These are phyloP conservation scores for Chrysomallon squamiferum DNA, from an alignment of 1,140 invertebrate species.

Conservation along the genomic window DNA sequence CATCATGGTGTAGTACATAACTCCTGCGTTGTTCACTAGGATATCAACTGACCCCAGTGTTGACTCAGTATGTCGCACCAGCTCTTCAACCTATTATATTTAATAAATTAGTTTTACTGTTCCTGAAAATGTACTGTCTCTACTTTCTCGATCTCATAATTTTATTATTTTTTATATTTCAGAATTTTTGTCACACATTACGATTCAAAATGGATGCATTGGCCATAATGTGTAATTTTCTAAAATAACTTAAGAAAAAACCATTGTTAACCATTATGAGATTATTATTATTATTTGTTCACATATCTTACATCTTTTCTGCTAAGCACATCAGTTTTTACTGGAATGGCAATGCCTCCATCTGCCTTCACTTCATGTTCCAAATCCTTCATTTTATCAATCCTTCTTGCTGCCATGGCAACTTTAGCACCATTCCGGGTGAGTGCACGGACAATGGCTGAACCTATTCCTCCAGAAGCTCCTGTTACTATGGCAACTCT, in stretches of 20 bases:
- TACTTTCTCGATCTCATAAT: too few species aligned
- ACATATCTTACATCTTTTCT: constrained; percentile 51
- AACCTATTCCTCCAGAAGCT: constrained; percentile 90
- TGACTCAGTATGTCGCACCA: constrained; percentile 52
- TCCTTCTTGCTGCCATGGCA: constrained; percentile 78
- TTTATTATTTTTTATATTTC: too few species aligned
- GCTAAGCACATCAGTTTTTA: constrained; percentile 57
- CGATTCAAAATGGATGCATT: too few species aligned
- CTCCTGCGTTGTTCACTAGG: constrained; percentile 65
- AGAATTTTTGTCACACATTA: too few species aligned
- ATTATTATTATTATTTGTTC: too few species aligned
- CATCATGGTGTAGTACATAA: constrained; percentile 65
- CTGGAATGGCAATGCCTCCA: constrained; percentile 48
- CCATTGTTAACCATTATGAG: too few species aligned
- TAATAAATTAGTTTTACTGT: too few species aligned
- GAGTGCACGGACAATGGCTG: constrained; percentile 75
- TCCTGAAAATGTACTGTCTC: too few species aligned
- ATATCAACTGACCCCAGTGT: constrained; percentile 63
- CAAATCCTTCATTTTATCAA: constrained; percentile 74
- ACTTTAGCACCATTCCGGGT: constrained; percentile 78
- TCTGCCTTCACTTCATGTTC: constrained; percentile 73
- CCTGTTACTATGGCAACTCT: constrained; percentile 73
- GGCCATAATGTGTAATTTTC: too few species aligned
- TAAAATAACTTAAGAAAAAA: too few species aligned
- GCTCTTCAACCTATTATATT: constrained; percentile 46